Evolutionary conservation across 2,888 invertebrate genomes (phyloP).

Genomic region (Tenthredo amoena): DNA sequence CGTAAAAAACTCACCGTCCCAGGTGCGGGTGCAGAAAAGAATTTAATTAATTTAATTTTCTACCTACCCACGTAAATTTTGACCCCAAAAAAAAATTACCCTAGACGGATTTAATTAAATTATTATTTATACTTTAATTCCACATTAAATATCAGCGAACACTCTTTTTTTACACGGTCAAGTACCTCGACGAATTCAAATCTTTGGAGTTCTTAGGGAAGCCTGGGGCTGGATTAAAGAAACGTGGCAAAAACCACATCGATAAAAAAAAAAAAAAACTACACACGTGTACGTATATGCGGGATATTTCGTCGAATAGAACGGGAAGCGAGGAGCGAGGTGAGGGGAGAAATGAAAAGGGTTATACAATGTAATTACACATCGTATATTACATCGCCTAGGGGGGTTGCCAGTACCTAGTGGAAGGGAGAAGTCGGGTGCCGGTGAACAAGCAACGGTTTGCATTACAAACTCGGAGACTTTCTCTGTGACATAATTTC

Average conservation of each 20-base stretch:
- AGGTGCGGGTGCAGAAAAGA: conserved; percentile 1
- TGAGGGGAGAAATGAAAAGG: background rate
- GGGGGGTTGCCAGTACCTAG: conserved; percentile 5
- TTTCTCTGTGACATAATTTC: conserved; percentile 74
- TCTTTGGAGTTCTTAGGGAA: background rate
- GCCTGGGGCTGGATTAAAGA: background rate
- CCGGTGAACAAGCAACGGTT: conserved; percentile 1
- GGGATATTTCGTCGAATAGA: background rate
- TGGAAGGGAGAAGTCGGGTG: conserved; percentile 7
- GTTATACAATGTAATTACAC: conserved; percentile 48
- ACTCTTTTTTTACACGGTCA: background rate
- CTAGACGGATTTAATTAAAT: background rate
- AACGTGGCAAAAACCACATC: background rate
- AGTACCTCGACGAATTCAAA: background rate
- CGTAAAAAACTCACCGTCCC: background rate
- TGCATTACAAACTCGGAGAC: conserved; percentile 57
- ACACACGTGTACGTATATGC: background rate
- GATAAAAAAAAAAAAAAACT: background rate
- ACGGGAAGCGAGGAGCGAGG: background rate
- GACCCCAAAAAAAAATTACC: background rate
- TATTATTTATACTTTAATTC: background rate
- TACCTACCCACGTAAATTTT: background rate
- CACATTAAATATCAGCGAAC: background rate
- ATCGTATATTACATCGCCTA: conserved; percentile 15
- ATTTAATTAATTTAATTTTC: conserved; percentile 10